Evolutionary conservation across 64 coral and sea anemone genomes (phyloP).

Genomic region (Actinia tenebrosa): DNA sequence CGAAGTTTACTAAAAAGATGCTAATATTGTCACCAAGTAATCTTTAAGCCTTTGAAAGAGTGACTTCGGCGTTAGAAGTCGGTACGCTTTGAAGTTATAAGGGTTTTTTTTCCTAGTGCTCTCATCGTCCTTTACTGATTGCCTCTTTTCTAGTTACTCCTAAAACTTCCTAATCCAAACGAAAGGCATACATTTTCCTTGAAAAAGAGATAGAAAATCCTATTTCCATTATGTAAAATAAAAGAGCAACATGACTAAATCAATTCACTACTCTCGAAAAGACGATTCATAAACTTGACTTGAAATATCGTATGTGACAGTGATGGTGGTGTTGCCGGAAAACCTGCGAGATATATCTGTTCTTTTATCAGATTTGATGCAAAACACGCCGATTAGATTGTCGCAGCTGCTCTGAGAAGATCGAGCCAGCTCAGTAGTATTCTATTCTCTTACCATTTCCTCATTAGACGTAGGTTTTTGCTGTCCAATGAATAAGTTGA

Average conservation of each 20-base stretch:
- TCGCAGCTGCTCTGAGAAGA: not conserved
- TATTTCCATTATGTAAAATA: no score
- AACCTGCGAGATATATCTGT: not conserved
- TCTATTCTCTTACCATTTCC: not conserved
- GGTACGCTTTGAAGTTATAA: not conserved
- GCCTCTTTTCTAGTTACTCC: no score
- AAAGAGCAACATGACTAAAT: no score
- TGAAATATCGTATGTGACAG: not conserved
- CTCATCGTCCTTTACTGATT: no score
- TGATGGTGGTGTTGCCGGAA: not conserved
- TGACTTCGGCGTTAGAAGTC: not conserved
- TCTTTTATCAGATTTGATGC: not conserved
- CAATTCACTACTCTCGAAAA: not conserved
- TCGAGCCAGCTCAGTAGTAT: not conserved
- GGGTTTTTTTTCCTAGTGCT: no score
- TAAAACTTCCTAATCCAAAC: no score
- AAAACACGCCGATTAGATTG: not conserved
- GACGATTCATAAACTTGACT: not conserved
- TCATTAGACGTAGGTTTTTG: no score
- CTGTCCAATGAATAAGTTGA: no score
- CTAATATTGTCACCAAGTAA: not conserved
- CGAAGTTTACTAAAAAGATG: not conserved
- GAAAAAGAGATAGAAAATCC: no score
- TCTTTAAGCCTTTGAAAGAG: not conserved
- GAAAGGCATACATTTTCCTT: no score